Evolutionary conservation across 2,797 vertebrate genomes (phyloP).

Genomic region (Oreonectes daqikongensis): DNA sequence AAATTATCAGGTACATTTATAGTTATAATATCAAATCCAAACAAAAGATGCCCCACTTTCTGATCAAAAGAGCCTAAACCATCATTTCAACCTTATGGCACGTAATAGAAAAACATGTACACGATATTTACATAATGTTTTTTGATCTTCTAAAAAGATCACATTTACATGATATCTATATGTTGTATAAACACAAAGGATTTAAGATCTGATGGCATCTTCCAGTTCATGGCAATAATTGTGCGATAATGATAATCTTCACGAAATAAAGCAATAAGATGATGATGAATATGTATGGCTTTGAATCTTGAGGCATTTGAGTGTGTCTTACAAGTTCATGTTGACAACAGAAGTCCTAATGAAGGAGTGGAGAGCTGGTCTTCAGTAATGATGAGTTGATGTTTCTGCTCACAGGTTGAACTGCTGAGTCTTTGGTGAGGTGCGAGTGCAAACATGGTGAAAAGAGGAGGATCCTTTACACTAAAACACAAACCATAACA

Average conservation of each 20-base stretch:
- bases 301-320: not conserved
- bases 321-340: not conserved
- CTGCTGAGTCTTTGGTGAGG: constrained; percentile 33
- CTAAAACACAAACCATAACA: constrained; percentile 53
- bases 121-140: not conserved
- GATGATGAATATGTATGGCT: not conserved
- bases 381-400: constrained; percentile 38
- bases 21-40: not conserved
- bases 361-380: constrained; percentile 28
- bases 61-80: not conserved
- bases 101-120: not conserved
- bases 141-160: not conserved
- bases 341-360: constrained; percentile 15
- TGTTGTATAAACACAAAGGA: not conserved
- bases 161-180: constrained; percentile 1
- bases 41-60: not conserved
- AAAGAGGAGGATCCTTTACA: constrained; percentile 23
- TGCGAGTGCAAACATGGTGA: constrained; percentile 40
- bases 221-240: not conserved
- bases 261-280: no score
- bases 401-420: constrained; percentile 34
- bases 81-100: not conserved
- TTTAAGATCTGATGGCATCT: not conserved
- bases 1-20: not conserved
- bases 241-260: not conserved